Evolutionary conservation across 2,888 invertebrate species (phyloP).

Genomic region (Camponotus fellah): DNA sequence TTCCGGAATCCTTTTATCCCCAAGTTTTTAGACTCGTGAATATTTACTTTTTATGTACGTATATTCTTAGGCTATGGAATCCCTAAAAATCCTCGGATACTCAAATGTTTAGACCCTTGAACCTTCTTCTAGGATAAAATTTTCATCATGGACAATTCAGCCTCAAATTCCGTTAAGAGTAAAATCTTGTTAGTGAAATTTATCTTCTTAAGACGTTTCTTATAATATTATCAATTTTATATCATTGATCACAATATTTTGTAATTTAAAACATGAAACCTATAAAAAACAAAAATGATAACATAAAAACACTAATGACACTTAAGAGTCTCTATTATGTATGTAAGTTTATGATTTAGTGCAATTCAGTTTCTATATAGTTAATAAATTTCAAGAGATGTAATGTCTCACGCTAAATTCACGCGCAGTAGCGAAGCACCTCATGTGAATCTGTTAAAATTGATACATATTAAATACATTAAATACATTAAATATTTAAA

Average conservation of each 20-base stretch:
- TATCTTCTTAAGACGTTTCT: background rate
- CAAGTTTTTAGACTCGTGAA: background rate
- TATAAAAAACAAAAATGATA: background rate
- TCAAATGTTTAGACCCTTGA: conserved; percentile 5
- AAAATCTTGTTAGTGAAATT: conserved; percentile 17
- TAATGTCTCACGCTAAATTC: background rate
- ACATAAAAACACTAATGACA: background rate
- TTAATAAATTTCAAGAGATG: background rate
- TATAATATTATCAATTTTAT: conserved; percentile 1
- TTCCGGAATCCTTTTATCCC: conserved; percentile 8
- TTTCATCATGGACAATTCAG: conserved; percentile 4
- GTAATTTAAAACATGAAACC: background rate
- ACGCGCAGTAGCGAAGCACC: too few relatives aligned
- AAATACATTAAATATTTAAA: too few relatives aligned
- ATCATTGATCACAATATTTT: background rate
- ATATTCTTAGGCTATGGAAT: background rate
- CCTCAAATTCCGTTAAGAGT: conserved; percentile 11
- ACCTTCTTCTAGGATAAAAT: background rate
- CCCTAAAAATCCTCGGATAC: conserved; percentile 3
- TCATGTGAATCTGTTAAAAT: too few relatives aligned
- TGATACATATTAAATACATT: too few relatives aligned
- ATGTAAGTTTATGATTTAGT: background rate
- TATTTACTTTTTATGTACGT: conserved; percentile 10
- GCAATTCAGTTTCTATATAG: background rate
- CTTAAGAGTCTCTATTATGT: background rate